phyloP scores from a whole-genome alignment of 2,888 invertebrate genomes.

The Apomyelois bistriatella region DNA sequence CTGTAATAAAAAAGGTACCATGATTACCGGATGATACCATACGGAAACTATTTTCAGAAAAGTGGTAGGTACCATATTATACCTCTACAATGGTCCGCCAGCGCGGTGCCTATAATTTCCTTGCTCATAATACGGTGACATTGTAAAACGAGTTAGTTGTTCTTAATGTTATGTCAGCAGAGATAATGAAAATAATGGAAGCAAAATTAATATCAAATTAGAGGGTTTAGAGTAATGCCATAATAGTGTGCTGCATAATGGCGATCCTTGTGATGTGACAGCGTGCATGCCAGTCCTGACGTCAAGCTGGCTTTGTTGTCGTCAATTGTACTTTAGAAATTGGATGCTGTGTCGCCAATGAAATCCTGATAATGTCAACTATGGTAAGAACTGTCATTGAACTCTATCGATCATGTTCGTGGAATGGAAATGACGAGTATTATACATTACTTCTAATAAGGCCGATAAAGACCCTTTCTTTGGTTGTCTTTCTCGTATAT shows the following conservation, averaged over 20 bases:
- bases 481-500: too few relatives aligned
- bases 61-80: slow-evolving; percentile 26
- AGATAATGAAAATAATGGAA: slow-evolving; percentile 75
- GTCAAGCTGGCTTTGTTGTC: slow-evolving; percentile 3
- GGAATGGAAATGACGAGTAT: too few relatives aligned
- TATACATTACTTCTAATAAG: too few relatives aligned
- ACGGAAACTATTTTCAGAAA: slow-evolving; percentile 55
- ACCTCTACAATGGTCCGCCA: slow-evolving; percentile 34
- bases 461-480: too few relatives aligned
- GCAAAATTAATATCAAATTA: slow-evolving; percentile 75
- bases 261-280: slow-evolving; percentile 49
- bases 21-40: slow-evolving; percentile 16
- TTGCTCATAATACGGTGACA: slow-evolving; percentile 58
- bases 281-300: background rate
- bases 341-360: background rate
- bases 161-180: slow-evolving; percentile 62
- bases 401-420: background rate
- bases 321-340: background rate
- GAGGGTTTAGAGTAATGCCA: slow-evolving; percentile 71
- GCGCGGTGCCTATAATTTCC: slow-evolving; percentile 68
- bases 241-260: slow-evolving; percentile 60
- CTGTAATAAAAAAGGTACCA: background rate
- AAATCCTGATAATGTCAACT: background rate
- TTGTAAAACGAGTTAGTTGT: slow-evolving; percentile 65
- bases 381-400: slow-evolving; percentile 9